These are phyloP conservation scores for Prorops nasuta DNA, from an alignment of 1,140 invertebrate genomes.

Conservation along the genomic window DNA sequence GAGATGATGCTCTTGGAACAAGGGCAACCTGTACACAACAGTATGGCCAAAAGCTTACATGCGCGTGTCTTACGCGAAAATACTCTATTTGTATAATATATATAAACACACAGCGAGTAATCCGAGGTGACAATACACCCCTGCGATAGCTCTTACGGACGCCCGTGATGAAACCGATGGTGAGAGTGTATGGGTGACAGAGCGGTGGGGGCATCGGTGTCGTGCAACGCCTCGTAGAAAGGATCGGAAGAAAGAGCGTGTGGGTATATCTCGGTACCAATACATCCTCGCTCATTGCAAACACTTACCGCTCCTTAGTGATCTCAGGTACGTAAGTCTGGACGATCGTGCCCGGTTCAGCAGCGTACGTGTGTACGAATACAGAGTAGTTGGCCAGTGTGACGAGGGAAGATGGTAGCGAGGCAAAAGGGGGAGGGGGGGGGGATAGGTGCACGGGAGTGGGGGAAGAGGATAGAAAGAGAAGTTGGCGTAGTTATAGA, in stretches of 20 bases:
- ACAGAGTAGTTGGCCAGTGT: too few relatives aligned
- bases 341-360: background rate
- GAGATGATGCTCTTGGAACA: too few relatives aligned
- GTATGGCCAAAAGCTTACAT: too few relatives aligned
- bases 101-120: too few relatives aligned
- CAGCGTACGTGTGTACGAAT: background rate
- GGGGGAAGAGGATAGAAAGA: slow-evolving; percentile 11
- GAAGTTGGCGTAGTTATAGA: background rate
- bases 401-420: too few relatives aligned
- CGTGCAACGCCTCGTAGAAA: slow-evolving; percentile 43
- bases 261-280: slow-evolving; percentile 5
- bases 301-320: slow-evolving; percentile 5
- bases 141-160: background rate
- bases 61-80: too few relatives aligned
- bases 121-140: slow-evolving; percentile 28
- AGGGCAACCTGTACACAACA: too few relatives aligned
- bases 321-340: background rate
- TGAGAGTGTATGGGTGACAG: slow-evolving; percentile 25
- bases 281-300: background rate
- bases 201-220: slow-evolving; percentile 30
- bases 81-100: too few relatives aligned
- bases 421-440: too few relatives aligned
- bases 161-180: slow-evolving; percentile 39
- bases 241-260: slow-evolving; percentile 19
- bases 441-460: too few relatives aligned